Evolutionary conservation across 2,888 invertebrate species (phyloP), one percentile per base, ranked within the genome.

Genomic region (Toxonevra muliebris): DNA sequence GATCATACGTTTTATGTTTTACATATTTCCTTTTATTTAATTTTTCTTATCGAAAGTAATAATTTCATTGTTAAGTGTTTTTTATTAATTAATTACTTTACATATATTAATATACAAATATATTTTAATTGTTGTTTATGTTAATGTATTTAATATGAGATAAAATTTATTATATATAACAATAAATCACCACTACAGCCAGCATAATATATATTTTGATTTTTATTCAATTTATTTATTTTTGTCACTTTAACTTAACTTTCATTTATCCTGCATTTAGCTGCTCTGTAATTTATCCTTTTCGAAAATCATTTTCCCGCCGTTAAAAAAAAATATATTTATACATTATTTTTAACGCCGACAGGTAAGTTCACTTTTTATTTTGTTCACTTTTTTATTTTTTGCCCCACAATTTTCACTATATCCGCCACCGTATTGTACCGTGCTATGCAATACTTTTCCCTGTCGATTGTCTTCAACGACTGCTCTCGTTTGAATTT

Each of bases 381-480:
- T 30, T 30, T 30, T 30, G 30, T 30, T 7, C 30, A 30, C 30
- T 30, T 30, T 30, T 30, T 30, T 30, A 2, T 30, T 30, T 30
- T 30, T 30, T 30, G 30, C 30, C 7, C 2, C 30, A 30, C 30
- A 30, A 30, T 30, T 30, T 30, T 7, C 2, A 2, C 2, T 30
- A 30, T 30, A n/a, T 30, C 7, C 7, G 30, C 30, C 30, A 30
- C 30, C 15, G 43, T 60, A 60, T 65, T 53, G 67, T 65, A 43
- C 50, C 61, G 17, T 65, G 64, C 62, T 58, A 70, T 69, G 61
- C 74, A 2, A n/a, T 70, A 74, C 76, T 71, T 76, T 77, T 73
- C 75, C 73, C 67, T 67, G 70, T 62, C 74, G 76, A 73, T 72
- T 74, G 75, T 70, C 78, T 73, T 73, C 69, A 70, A 73, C 61